A percentile compares a stretch with the other conserved stretches of the same genome.
Conservation (phyloP, 2,888 invertebrate species). For the Coecobrya sp. region DNA sequence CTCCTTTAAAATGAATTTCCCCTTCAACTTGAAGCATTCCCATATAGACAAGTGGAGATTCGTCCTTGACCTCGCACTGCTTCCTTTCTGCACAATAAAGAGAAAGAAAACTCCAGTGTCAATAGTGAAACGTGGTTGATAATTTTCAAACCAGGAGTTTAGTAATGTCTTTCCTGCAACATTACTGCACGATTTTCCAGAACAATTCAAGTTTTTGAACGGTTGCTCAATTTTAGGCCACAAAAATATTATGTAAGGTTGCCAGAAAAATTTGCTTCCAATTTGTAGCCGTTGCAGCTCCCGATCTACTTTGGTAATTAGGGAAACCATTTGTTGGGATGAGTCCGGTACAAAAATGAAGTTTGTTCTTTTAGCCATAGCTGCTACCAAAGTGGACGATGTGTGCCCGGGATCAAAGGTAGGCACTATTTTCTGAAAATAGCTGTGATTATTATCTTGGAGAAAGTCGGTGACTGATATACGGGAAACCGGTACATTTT, state of each 20-base stretch:
- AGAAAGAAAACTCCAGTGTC: conserved; percentile 74
- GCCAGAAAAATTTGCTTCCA: conserved; percentile 47
- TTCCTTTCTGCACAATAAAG: conserved; percentile 72
- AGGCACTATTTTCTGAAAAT: conserved; percentile 1
- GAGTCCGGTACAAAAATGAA: conserved; percentile 40
- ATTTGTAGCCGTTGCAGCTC: conserved; percentile 40
- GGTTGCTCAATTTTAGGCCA: conserved; percentile 56
- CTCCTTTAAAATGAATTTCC: conserved; percentile 3
- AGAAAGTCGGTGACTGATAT: conserved; percentile 17
- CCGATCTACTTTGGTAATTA: conserved; percentile 25
- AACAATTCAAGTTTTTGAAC: neutral
- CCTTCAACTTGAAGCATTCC: conserved; percentile 67
- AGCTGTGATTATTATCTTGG: neutral
- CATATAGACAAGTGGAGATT: conserved; percentile 57
- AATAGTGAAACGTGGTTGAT: conserved; percentile 32
- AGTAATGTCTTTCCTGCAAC: conserved; percentile 10
- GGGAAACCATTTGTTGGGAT: neutral
- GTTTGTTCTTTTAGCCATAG: neutral
- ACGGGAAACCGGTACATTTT: conserved; percentile 43
- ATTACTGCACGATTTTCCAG: neutral
- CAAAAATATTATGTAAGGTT: conserved; percentile 61
- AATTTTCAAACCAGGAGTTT: conserved; percentile 49
- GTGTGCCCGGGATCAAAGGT: neutral
- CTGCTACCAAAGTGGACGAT: neutral
- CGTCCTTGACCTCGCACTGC: conserved; percentile 51